These are phyloP conservation scores for Syngnathus typhle DNA, from an alignment of 2,113 vertebrate genomes.

Conservation along the genomic window DNA sequence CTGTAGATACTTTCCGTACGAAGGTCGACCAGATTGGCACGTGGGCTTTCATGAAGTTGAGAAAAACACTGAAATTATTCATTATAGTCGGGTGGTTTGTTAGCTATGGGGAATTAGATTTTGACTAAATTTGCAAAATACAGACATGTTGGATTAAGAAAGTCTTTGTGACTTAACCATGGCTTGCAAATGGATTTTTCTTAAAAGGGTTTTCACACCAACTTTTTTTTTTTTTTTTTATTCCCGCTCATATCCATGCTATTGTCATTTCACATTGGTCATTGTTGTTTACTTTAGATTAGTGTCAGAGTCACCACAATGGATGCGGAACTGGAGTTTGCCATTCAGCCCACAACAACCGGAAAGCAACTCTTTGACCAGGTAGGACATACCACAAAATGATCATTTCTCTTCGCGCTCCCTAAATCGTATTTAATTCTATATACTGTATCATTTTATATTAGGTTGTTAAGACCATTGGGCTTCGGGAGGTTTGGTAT, in stretches of 20 bases:
- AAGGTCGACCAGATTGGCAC: constrained; percentile 26
- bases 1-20: constrained; percentile 54
- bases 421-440: neutral
- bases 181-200: too few species aligned
- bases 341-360: constrained; percentile 96
- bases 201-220: too few species aligned
- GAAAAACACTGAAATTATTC: neutral
- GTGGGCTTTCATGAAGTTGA: neutral
- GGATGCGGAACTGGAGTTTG: constrained; percentile 98
- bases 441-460: neutral
- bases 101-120: too few species aligned
- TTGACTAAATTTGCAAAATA: too few species aligned
- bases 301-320: constrained; percentile 97
- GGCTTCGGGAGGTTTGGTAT: constrained; percentile 96
- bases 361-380: constrained; percentile 98
- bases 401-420: neutral
- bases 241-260: neutral
- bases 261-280: neutral
- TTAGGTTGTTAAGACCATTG: constrained; percentile 97
- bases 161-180: too few species aligned
- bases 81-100: neutral
- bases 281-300: constrained; percentile 71
- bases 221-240: too few species aligned
- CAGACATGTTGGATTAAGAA: too few species aligned
- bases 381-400: constrained; percentile 59